Conservation (phyloP, 2,888 invertebrate genomes). For the Napeogenes inachia region DNA sequence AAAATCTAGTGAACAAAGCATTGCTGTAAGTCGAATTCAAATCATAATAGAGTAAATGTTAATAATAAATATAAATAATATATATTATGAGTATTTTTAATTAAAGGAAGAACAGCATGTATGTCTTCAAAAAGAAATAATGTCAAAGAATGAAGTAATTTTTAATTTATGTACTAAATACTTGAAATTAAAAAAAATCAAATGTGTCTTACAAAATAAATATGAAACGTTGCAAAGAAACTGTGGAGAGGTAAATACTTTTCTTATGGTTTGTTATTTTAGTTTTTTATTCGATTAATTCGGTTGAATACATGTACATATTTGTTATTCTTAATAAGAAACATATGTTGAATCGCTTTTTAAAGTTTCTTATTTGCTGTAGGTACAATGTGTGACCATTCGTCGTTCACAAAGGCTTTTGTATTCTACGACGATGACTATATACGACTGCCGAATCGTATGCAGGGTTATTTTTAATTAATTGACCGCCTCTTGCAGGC, state of each 20-base stretch:
- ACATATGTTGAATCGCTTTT: too few species aligned
- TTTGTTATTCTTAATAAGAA: too few species aligned
- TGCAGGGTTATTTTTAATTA: too few species aligned
- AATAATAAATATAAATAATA: neutral
- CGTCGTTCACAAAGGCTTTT: too few species aligned
- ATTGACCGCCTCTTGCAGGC: too few species aligned
- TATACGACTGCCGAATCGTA: too few species aligned
- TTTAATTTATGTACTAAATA: conserved; percentile 44
- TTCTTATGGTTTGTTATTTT: neutral
- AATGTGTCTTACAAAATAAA: conserved; percentile 47
- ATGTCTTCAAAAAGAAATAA: conserved; percentile 35
- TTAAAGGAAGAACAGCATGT: conserved; percentile 35
- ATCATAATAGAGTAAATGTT: neutral
- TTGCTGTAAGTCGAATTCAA: neutral
- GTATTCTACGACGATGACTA: too few species aligned
- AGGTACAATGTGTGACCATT: too few species aligned
- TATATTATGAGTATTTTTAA: conserved; percentile 21
- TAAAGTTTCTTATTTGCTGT: too few species aligned
- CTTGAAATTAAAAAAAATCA: conserved; percentile 42
- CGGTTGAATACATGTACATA: too few species aligned
- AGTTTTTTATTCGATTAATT: neutral
- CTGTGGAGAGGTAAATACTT: conserved; percentile 32
- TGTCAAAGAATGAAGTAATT: conserved; percentile 42
- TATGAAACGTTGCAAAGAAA: conserved; percentile 47
- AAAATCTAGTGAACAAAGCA: conserved; percentile 41